Evolutionary conservation across 2,113 vertebrate genomes (phyloP).

Genomic region (Theristicus caerulescens): DNA sequence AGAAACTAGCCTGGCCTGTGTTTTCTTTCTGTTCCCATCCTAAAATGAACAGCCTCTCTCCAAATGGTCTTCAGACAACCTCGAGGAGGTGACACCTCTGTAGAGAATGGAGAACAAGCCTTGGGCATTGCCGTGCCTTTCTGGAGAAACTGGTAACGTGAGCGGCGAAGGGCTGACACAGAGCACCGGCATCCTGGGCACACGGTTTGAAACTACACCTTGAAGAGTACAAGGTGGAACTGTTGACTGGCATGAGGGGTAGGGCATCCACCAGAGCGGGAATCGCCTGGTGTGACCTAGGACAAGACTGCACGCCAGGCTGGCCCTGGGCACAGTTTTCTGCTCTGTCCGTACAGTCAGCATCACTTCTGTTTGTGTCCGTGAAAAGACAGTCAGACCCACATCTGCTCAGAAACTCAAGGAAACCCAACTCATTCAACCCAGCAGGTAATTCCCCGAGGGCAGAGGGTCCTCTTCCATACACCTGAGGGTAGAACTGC

Average conservation of each 20-base stretch:
- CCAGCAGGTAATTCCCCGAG: not conserved
- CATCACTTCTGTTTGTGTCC: not conserved
- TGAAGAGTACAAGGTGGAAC: not conserved
- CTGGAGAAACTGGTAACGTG: not conserved
- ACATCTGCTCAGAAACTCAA: not conserved
- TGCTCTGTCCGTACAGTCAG: not conserved
- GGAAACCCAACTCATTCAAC: not conserved
- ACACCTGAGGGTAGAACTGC: not conserved
- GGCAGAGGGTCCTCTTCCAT: not conserved
- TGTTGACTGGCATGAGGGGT: not conserved
- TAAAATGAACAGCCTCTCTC: not conserved
- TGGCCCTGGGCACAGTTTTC: not conserved
- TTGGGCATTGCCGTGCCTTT: not conserved
- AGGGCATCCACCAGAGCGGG: not conserved
- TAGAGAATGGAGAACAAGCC: not conserved
- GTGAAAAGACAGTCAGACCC: not conserved
- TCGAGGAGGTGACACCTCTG: not conserved
- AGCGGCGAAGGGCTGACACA: not conserved
- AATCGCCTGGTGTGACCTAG: not conserved
- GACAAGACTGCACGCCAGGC: not conserved
- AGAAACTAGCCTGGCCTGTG: not conserved
- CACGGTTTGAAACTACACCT: not conserved
- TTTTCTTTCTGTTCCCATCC: not conserved
- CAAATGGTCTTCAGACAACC: not conserved
- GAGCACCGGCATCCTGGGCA: not conserved